Percentiles rank a stretch among this genome's conserved stretches.
These are phyloP conservation scores for Drosophila gunungcola DNA, from an alignment of 1,140 invertebrate species.

Conservation along the genomic window DNA sequence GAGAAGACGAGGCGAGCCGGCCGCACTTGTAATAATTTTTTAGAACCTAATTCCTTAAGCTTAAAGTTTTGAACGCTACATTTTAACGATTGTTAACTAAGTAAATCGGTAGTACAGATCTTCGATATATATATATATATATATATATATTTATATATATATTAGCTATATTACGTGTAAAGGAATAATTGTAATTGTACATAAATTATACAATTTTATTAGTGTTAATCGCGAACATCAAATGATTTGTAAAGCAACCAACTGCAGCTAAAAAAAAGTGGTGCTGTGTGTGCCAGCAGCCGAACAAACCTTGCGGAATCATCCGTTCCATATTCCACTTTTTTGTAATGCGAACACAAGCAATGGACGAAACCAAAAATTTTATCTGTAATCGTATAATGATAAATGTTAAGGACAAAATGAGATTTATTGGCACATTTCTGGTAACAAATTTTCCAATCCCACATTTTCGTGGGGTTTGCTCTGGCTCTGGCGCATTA, in stretches of 20 bases:
- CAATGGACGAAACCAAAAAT: constrained; percentile 46
- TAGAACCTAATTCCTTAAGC: constrained; percentile 77
- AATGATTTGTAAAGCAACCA: constrained; percentile 46
- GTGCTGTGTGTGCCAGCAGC: constrained; percentile 46
- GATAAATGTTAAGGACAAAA: constrained; percentile 20
- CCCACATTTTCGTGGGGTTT: constrained; percentile 10
- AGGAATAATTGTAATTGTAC: constrained; percentile 67
- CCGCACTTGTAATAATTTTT: constrained; percentile 72
- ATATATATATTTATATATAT: constrained; percentile 38
- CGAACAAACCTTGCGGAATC: constrained; percentile 28
- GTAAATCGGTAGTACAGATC: constrained; percentile 67
- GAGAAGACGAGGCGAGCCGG: constrained; percentile 19
- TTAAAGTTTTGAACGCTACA: constrained; percentile 69
- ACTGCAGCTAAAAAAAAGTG: constrained; percentile 33
- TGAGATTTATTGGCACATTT: constrained; percentile 29
- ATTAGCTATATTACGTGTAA: constrained; percentile 54
- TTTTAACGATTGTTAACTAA: constrained; percentile 77
- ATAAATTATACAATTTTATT: constrained; percentile 78
- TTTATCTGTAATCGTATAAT: constrained; percentile 33
- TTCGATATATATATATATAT: constrained; percentile 40
- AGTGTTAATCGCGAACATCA: constrained; percentile 60
- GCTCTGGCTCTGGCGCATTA: constrained; percentile 34
- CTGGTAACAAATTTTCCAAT: constrained; percentile 6
- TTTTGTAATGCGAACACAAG: constrained; percentile 25
- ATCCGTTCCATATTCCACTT: constrained; percentile 25